phyloP scores from a whole-genome alignment of 1,140 invertebrate genomes.

The Heliconius hewitsoni region DNA sequence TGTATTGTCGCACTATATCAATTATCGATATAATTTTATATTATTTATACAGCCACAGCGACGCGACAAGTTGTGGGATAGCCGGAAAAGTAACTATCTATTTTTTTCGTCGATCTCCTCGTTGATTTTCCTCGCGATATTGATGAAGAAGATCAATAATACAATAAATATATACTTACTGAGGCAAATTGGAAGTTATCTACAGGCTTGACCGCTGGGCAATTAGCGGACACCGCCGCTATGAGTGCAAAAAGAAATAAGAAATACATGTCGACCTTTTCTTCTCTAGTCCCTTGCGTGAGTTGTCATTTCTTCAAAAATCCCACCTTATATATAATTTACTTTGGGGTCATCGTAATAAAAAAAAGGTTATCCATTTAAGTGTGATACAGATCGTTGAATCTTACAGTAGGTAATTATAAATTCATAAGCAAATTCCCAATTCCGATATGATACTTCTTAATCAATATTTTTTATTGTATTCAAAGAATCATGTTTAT shows the following conservation, averaged over 20 bases:
- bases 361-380: slow-evolving; percentile 2
- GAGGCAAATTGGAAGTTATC: slow-evolving; percentile 59
- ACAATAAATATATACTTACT: slow-evolving; percentile 47
- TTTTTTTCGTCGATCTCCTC: too few relatives aligned
- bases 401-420: not conserved
- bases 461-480: too few relatives aligned
- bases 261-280: slow-evolving; percentile 9
- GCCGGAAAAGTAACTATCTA: too few relatives aligned
- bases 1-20: too few relatives aligned
- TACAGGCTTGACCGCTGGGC: slow-evolving; percentile 54
- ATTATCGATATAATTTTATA: too few relatives aligned
- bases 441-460: not conserved
- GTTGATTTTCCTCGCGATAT: too few relatives aligned
- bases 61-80: too few relatives aligned
- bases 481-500: too few relatives aligned
- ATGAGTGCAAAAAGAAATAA: not conserved
- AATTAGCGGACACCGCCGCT: slow-evolving; percentile 36
- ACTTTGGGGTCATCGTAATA: not conserved
- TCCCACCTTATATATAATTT: not conserved
- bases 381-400: not conserved
- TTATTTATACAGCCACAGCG: too few relatives aligned
- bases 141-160: not conserved
- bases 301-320: not conserved
- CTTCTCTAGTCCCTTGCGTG: not conserved
- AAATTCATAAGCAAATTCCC: not conserved